Base-by-base conservation (phyloP, 2,888 invertebrate species). In the Platynereis dumerilii region DNA sequence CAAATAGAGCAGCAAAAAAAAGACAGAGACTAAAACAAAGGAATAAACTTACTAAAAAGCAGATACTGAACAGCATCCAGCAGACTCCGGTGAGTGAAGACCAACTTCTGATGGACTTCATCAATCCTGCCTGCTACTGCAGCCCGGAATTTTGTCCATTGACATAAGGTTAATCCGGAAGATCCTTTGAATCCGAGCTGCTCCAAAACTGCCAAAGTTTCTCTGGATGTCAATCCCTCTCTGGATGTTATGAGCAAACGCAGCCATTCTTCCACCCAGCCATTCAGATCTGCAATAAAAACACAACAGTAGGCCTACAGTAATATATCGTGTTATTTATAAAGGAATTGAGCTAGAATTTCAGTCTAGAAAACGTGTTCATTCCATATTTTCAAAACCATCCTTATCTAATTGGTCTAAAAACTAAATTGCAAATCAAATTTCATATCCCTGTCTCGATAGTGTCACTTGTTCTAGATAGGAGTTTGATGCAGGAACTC, bases 221-320 rank as follows among this genome's bases (percentile, higher is more conserved):
- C 80, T n/a, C 62, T 52, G 55, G 75, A 72, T n/a, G 72, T 74
- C 7, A 83, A 73, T 3, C 82, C 83, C 44, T 79, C 73, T 39
- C 77, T 66, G 7, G 81, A 80, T 44, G 78, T 72, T 5, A 77
- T 77, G n/a, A 83, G 69, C 54, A 83, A 74, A 42, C 80, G 75
- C 17, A 83, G 74, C 1, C 76, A 73, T 58, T 82, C 82, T 10
- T 78, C 76, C 24, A 83, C 77, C 83, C 83, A 83, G 44, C 82
- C 82, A 15, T 73, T 71, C 45, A 73, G 74, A 29, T 78, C 81
- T 81, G 42, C 22, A 58, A 44, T 34, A n/a, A n/a, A n/a, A n/a
- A n/a, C n/a, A n/a, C n/a, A n/a, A n/a, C n/a, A n/a, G n/a, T n/a
- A n/a, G n/a, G n/a, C n/a, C n/a, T n/a, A n/a, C n/a, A n/a, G n/a